A percentile compares a stretch with the other conserved stretches of the same genome.
These are phyloP conservation scores for Drosophila teissieri DNA, from an alignment of 1,140 invertebrate genomes.

Conservation along the genomic window DNA sequence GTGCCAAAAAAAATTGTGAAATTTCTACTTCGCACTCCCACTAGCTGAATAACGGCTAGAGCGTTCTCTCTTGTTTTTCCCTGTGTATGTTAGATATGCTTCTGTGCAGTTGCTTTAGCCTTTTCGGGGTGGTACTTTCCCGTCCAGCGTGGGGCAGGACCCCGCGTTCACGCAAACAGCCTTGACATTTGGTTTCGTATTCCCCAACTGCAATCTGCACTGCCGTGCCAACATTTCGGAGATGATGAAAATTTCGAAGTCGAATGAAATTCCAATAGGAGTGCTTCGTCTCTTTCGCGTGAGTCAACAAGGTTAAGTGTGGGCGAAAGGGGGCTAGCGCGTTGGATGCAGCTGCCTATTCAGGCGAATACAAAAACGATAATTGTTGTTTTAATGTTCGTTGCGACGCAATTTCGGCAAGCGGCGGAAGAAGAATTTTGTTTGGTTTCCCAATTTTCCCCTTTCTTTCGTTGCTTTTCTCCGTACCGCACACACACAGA, in stretches of 20 bases:
- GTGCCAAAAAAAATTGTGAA: no score
- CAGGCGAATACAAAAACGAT: conserved; percentile 11
- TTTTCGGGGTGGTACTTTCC: conserved; percentile 9
- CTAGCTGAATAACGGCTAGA: no score
- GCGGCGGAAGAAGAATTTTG: conserved; percentile 52
- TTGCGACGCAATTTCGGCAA: conserved; percentile 74
- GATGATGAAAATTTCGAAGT: conserved; percentile 41
- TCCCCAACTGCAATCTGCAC: conserved; percentile 12
- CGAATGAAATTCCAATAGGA: conserved; percentile 66
- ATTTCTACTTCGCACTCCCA: no score
- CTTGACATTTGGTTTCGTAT: conserved; percentile 61
- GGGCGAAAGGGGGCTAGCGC: conserved; percentile 16
- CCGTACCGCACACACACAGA: conserved; percentile 27
- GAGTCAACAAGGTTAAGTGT: conserved; percentile 69
- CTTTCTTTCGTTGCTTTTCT: conserved; percentile 43
- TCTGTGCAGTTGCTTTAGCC: neutral
- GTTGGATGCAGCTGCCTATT: conserved; percentile 59
- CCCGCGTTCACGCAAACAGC: conserved; percentile 36
- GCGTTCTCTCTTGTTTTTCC: neutral
- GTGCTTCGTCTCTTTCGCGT: conserved; percentile 43
- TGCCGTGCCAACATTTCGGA: conserved; percentile 17
- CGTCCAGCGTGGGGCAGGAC: neutral
- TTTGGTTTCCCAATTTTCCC: conserved; percentile 58
- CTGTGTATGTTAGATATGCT: neutral
- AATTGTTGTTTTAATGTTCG: conserved; percentile 56